Conservation (phyloP, 2,113 vertebrate species). For the Xenopus tropicalis region DNA sequence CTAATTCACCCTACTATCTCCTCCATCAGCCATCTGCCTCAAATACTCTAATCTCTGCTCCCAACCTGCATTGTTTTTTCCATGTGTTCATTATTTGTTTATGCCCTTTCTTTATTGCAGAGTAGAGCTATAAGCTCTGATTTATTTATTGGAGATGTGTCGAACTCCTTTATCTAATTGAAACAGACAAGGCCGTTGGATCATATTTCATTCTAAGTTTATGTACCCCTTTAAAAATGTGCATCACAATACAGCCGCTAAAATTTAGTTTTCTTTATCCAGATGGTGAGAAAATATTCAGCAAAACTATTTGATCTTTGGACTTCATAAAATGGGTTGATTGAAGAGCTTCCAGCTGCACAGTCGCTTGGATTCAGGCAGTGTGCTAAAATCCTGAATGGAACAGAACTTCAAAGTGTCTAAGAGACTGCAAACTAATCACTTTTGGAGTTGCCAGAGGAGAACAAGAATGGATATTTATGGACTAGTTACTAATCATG, state of each 20-base stretch:
- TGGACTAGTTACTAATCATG: constrained; percentile 40
- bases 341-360: constrained; percentile 41
- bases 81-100: too few species aligned
- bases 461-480: constrained; percentile 45
- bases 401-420: constrained; percentile 43
- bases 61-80: too few species aligned
- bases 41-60: too few species aligned
- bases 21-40: too few species aligned
- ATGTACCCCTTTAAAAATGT: background rate
- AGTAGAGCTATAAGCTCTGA: too few species aligned
- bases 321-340: constrained; percentile 26
- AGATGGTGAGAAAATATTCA: constrained; percentile 30
- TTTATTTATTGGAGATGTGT: too few species aligned
- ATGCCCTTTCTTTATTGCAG: too few species aligned
- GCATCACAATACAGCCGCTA: constrained; percentile 4
- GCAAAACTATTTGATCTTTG: constrained; percentile 25
- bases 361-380: constrained; percentile 36
- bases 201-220: too few species aligned
- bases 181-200: too few species aligned
- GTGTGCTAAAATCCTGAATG: background rate
- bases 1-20: too few species aligned
- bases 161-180: too few species aligned
- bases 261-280: constrained; percentile 30
- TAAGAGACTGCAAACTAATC: constrained; percentile 50
- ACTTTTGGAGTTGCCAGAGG: constrained; percentile 50